A percentile compares a stretch with the other conserved stretches of the same genome.
Evolutionary conservation across 23 tunicate genomes (phyloP).

Genomic region (Trididemnum miniatum): DNA sequence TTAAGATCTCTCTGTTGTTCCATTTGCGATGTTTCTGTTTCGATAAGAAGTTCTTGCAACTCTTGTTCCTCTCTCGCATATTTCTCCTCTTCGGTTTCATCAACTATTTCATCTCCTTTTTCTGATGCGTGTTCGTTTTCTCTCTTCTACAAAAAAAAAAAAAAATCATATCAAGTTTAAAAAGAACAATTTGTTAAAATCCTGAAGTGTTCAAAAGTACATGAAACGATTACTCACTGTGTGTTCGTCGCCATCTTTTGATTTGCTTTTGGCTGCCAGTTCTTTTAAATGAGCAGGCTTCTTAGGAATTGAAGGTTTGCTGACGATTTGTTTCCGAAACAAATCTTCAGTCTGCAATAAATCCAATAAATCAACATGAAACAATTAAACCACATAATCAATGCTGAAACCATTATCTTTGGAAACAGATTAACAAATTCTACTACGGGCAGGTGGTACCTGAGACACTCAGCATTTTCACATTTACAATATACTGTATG

Average conservation of each 20-base stretch:
- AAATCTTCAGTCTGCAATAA: not conserved
- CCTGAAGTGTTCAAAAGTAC: no score
- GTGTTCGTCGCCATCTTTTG: not conserved
- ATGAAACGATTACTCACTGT: no score
- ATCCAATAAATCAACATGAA: not conserved
- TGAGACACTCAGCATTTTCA: no score
- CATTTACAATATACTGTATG: no score
- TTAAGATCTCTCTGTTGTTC: slow-evolving; percentile 24
- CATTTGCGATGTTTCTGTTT: slow-evolving; percentile 18
- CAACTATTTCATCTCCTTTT: not conserved
- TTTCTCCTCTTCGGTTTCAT: slow-evolving; percentile 43
- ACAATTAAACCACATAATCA: no score
- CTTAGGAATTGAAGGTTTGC: slow-evolving; percentile 22
- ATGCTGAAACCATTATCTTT: no score
- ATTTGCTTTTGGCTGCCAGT: not conserved
- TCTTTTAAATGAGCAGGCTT: slow-evolving; percentile 36
- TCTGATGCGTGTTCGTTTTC: not conserved
- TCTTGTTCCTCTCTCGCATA: slow-evolving; percentile 51
- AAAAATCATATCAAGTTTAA: no score
- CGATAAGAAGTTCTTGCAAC: slow-evolving; percentile 29
- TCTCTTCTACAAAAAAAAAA: not conserved
- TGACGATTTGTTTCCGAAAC: not conserved
- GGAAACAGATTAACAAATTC: no score
- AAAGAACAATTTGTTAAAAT: no score
- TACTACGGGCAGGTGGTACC: no score